Conservation (phyloP, 2,888 invertebrate species). For the Cataglyphis livida region DNA sequence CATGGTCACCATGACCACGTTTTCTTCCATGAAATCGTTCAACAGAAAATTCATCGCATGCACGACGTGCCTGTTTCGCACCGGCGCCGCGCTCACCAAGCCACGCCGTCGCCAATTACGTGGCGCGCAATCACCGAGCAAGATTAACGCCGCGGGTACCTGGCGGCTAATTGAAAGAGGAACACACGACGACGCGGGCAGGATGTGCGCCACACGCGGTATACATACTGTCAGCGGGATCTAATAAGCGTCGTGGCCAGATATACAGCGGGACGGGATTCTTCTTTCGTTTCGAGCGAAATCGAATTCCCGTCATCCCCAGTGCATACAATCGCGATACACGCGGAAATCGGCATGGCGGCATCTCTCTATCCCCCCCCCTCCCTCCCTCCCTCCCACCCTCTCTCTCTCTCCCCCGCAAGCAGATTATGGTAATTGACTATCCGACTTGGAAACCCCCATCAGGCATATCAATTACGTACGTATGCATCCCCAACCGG, state of each 20-base stretch:
- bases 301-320: slow-evolving; percentile 75
- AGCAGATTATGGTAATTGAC: slow-evolving; percentile 85
- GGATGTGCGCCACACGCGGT: slow-evolving; percentile 25
- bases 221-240: slow-evolving; percentile 53
- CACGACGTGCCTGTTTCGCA: slow-evolving; percentile 35
- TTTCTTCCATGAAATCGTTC: not conserved
- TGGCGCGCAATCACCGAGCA: slow-evolving; percentile 58
- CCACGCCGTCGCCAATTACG: slow-evolving; percentile 18
- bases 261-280: slow-evolving; percentile 41
- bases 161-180: slow-evolving; percentile 72
- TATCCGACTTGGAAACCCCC: slow-evolving; percentile 84
- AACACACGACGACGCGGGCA: slow-evolving; percentile 39
- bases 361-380: slow-evolving; percentile 9
- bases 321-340: slow-evolving; percentile 72
- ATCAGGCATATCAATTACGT: slow-evolving; percentile 84
- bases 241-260: slow-evolving; percentile 66
- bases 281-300: slow-evolving; percentile 70
- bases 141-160: slow-evolving; percentile 67
- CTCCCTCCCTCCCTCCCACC: not conserved
- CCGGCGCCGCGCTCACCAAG: slow-evolving; percentile 2
- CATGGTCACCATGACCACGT: not conserved
- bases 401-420: slow-evolving; percentile 66
- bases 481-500: slow-evolving; percentile 81
- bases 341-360: slow-evolving; percentile 72
- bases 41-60: slow-evolving; percentile 44